Base-by-base conservation (phyloP, 2,888 invertebrate species). In the Oligia fasciuncula region DNA sequence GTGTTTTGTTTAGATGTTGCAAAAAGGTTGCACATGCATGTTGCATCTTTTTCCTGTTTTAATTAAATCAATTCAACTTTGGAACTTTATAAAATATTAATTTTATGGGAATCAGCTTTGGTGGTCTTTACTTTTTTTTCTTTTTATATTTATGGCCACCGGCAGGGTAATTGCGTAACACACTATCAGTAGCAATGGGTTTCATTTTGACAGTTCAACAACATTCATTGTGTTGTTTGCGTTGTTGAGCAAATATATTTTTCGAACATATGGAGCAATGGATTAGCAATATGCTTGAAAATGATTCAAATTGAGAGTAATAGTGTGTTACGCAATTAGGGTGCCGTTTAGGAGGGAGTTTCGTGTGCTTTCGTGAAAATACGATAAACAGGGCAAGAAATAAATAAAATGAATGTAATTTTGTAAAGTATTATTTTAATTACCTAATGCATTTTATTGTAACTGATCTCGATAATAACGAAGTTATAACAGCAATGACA, bases 381-480 rank as follows among this genome's bases (percentile, higher is more conserved):
- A 87, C 77, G 87, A 83, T 70, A 87, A 87, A 82, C 88, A 88
- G 89, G 89, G 86, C 77, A 80, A 65, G 80, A 79, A 69, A 68
- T 65, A 68, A 79, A 35, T 63, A 29, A 62, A 29, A 62, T 73
- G n/a, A 76, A 69, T 68, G 49, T 75, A 69, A 80, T 76, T 73
- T 72, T 77, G 13, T 80, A 70, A 71, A 71, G 9, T 76, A 40
- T 69, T 68, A 78, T 81, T 80, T 43, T 83, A 14, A 67, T 77
- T 72, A 29, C 29, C 29, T 29, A 35, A 76, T 73, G 60, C 46
- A 68, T 77, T 79, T 71, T 29, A 70, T 62, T 76, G 0, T 60
- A 78, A 85, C 69, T 88, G 88, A 88, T 88, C 88, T 88, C 87
- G 40, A 72, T 70, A 60, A 69, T 65, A 71, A 73, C 85, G 46